Percentiles rank a stretch among this genome's conserved stretches.
Conservation (phyloP, 1,140 invertebrate genomes). For the Hermetia illucens region DNA sequence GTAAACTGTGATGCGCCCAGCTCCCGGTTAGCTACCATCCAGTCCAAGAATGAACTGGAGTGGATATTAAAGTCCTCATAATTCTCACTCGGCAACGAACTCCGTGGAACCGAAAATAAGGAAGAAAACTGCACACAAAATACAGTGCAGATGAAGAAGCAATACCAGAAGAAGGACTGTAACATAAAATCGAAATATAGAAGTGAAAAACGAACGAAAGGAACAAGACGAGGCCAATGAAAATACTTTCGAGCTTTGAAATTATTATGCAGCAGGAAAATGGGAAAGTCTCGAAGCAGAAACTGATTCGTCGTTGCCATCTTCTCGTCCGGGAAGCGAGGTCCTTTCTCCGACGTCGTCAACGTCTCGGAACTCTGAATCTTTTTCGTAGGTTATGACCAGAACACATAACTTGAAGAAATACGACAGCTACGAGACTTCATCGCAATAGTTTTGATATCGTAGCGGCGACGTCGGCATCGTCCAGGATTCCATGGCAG, state of each 20-base stretch:
- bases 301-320: constrained; percentile 1
- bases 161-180: too few species aligned
- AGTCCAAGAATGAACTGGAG: not conserved
- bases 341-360: too few species aligned
- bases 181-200: too few species aligned
- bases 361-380: too few species aligned
- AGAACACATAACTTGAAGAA: too few species aligned
- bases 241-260: not conserved
- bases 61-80: not conserved
- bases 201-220: too few species aligned
- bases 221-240: too few species aligned
- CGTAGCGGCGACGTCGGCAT: too few species aligned
- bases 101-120: not conserved
- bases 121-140: not conserved
- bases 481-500: too few species aligned
- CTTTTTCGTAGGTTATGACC: too few species aligned
- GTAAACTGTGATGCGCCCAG: not conserved
- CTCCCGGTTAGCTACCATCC: not conserved
- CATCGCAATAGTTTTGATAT: not conserved
- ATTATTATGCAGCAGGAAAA: not conserved
- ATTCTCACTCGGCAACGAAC: not conserved
- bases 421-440: not conserved
- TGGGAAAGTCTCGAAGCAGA: not conserved
- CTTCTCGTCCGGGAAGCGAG: too few species aligned
- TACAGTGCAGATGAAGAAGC: too few species aligned